Evolutionary conservation across 2,797 vertebrate species (phyloP).

Genomic region (Sebastes trivittatus): DNA sequence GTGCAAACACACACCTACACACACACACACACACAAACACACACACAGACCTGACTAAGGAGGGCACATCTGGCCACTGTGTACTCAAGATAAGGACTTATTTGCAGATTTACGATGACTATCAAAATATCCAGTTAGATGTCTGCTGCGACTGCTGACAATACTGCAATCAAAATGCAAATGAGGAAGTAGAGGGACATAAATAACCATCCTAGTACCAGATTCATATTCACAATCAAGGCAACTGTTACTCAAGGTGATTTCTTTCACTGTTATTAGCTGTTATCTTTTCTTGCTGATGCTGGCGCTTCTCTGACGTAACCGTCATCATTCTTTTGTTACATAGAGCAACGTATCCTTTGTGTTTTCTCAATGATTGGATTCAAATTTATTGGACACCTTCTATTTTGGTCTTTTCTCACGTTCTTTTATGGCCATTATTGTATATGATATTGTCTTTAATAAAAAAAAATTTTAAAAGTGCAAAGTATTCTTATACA

Average conservation of each 20-base stretch:
- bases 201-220: constrained; percentile 74
- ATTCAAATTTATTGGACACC: too few relatives aligned
- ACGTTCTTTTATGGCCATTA: too few relatives aligned
- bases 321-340: constrained; percentile 22
- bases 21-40: not conserved
- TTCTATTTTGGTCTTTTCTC: too few relatives aligned
- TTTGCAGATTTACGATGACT: constrained; percentile 85
- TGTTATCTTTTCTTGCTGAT: constrained; percentile 55
- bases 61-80: constrained; percentile 82
- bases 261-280: constrained; percentile 65
- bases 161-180: constrained; percentile 87
- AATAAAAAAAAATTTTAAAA: too few relatives aligned
- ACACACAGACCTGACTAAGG: constrained; percentile 48
- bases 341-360: not conserved
- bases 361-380: too few relatives aligned
- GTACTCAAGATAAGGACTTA: constrained; percentile 83
- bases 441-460: too few relatives aligned
- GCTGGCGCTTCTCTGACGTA: constrained; percentile 11
- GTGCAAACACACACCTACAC: constrained; percentile 35
- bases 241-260: constrained; percentile 71
- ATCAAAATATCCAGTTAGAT: constrained; percentile 82
- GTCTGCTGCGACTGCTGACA: constrained; percentile 79
- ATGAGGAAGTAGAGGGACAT: constrained; percentile 75
- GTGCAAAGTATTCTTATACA: too few relatives aligned
- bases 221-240: constrained; percentile 77